A percentile compares a stretch with the other conserved stretches of the same genome.
Evolutionary conservation across 2,113 vertebrate genomes (phyloP).

Genomic region (Rynchops niger): DNA sequence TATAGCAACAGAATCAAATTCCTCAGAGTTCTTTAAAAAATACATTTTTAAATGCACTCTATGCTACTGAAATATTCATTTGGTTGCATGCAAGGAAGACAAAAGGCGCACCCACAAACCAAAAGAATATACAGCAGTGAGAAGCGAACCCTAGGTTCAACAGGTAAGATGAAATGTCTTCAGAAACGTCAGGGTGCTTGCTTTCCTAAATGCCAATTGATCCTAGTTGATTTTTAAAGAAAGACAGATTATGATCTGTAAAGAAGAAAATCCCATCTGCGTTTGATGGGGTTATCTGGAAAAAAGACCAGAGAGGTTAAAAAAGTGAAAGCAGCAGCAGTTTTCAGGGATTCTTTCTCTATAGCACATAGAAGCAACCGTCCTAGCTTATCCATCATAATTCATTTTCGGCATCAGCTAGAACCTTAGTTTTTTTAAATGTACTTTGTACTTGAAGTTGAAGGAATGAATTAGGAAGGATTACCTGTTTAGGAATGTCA

Average conservation of each 20-base stretch:
- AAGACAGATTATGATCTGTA: neutral
- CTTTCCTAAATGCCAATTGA: neutral
- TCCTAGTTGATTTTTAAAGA: neutral
- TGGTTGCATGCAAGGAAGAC: neutral
- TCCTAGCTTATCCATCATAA: rapidly evolving
- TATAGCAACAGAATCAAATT: neutral
- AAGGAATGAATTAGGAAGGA: neutral
- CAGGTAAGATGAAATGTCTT: neutral
- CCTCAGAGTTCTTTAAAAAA: neutral
- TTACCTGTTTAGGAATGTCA: conserved; percentile 96
- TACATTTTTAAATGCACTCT: neutral
- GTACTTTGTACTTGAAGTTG: neutral
- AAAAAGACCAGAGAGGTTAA: neutral
- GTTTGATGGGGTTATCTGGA: neutral
- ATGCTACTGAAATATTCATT: neutral
- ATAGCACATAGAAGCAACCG: neutral
- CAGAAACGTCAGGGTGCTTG: neutral
- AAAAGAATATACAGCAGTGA: neutral
- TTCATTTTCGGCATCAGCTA: neutral
- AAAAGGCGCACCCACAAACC: neutral
- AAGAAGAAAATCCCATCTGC: neutral
- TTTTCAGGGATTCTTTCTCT: neutral
- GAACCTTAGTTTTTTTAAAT: neutral
- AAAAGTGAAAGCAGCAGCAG: neutral
- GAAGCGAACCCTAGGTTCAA: neutral